These are phyloP conservation scores for Neodiprion virginianus DNA, from an alignment of 1,140 invertebrate species.

Conservation along the genomic window DNA sequence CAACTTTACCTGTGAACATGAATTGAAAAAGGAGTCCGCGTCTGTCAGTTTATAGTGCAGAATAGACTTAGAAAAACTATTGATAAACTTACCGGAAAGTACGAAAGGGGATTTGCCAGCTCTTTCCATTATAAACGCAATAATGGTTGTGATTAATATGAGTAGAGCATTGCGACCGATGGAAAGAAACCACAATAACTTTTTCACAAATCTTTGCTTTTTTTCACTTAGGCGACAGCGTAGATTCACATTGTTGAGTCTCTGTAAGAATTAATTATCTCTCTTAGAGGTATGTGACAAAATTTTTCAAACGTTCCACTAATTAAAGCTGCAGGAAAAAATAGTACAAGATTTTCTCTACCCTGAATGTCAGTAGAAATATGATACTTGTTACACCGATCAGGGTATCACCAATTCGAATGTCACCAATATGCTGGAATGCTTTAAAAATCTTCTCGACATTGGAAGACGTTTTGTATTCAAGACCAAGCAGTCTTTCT, in stretches of 20 bases:
- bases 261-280: slow-evolving; percentile 59
- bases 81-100: slow-evolving; percentile 55
- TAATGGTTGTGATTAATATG: slow-evolving; percentile 69
- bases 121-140: slow-evolving; percentile 59
- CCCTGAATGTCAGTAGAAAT: slow-evolving; percentile 70
- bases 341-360: slow-evolving; percentile 49
- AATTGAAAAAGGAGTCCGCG: background rate
- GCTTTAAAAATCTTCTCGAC: slow-evolving; percentile 68
- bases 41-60: background rate
- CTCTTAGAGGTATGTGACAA: background rate
- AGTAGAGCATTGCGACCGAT: slow-evolving; percentile 81
- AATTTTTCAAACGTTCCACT: slow-evolving; percentile 9
- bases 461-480: slow-evolving; percentile 68
- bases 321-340: too few species aligned
- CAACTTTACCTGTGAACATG: slow-evolving; percentile 62
- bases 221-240: slow-evolving; percentile 48
- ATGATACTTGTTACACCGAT: slow-evolving; percentile 72
- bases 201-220: slow-evolving; percentile 51
- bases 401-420: slow-evolving; percentile 66
- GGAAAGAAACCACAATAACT: slow-evolving; percentile 74
- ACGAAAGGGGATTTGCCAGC: slow-evolving; percentile 56
- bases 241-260: slow-evolving; percentile 70
- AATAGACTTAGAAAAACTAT: background rate
- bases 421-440: slow-evolving; percentile 63
- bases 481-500: slow-evolving; percentile 82